Evolutionary conservation across 2,888 invertebrate genomes (phyloP).

Genomic region (Leptinotarsa peninsularis): DNA sequence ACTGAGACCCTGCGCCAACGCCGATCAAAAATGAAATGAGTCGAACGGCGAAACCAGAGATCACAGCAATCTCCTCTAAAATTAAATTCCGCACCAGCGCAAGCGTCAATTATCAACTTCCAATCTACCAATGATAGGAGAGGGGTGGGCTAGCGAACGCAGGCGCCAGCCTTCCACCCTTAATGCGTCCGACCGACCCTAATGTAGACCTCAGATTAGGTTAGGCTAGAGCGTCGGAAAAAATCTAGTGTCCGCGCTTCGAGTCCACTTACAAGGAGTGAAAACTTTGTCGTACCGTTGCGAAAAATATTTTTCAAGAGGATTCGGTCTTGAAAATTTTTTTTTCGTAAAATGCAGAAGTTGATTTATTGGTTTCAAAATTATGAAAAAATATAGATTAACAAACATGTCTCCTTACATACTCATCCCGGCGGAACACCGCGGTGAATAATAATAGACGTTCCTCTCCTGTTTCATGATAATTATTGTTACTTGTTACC

Average conservation of each 20-base stretch:
- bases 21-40: background rate
- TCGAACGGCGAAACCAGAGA: constrained; percentile 39
- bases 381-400: too few relatives aligned
- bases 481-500: too few relatives aligned
- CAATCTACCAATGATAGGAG: constrained; percentile 53
- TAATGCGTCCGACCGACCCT: constrained; percentile 64
- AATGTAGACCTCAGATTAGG: constrained; percentile 63
- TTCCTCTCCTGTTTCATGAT: too few relatives aligned
- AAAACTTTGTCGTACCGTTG: constrained; percentile 18
- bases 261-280: constrained; percentile 34
- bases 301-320: too few relatives aligned
- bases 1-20: constrained; percentile 19
- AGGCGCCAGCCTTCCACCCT: constrained; percentile 60
- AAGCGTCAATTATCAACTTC: constrained; percentile 51
- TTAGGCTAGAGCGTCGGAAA: constrained; percentile 60
- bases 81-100: constrained; percentile 52
- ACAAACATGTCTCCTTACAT: too few relatives aligned
- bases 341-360: too few relatives aligned
- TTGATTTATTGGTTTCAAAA: too few relatives aligned
- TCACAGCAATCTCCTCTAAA: constrained; percentile 50
- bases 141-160: constrained; percentile 56
- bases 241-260: constrained; percentile 54
- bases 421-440: too few relatives aligned
- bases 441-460: too few relatives aligned
- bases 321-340: too few relatives aligned